Evolutionary conservation across 2,113 vertebrate genomes (phyloP).

Genomic region (Heterochromis multidens): DNA sequence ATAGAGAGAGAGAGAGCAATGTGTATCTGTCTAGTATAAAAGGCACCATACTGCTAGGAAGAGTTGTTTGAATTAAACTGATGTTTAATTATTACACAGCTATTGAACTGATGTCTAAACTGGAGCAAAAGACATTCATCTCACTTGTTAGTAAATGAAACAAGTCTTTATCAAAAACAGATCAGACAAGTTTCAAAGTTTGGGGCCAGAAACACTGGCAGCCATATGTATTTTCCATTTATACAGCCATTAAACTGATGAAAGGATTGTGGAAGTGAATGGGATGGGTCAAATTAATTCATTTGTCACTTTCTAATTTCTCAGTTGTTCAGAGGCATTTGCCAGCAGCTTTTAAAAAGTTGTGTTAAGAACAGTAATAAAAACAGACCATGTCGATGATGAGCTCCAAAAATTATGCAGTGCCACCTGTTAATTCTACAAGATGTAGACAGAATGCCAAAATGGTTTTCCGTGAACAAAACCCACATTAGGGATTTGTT

Average conservation of each 20-base stretch:
- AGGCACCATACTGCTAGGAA: background rate
- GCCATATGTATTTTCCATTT: slow-evolving; percentile 13
- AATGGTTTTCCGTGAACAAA: background rate
- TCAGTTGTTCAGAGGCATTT: slow-evolving; percentile 5
- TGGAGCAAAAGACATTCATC: slow-evolving; percentile 1
- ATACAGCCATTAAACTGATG: slow-evolving; percentile 46
- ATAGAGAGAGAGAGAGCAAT: background rate
- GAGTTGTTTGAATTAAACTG: background rate
- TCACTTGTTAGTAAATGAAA: slow-evolving; percentile 7
- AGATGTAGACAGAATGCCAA: slow-evolving; percentile 10
- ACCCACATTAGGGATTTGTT: slow-evolving; percentile 9
- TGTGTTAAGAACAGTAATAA: slow-evolving; percentile 19
- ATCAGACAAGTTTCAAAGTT: slow-evolving; percentile 40
- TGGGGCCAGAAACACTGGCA: background rate
- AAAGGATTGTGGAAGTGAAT: slow-evolving; percentile 20
- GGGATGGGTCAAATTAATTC: slow-evolving; percentile 33
- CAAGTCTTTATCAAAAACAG: slow-evolving; percentile 4
- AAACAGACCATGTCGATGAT: slow-evolving; percentile 14
- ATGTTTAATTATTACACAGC: background rate
- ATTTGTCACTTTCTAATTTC: slow-evolving; percentile 50
- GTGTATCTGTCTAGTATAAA: background rate
- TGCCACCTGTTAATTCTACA: slow-evolving; percentile 35
- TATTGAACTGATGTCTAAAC: slow-evolving; percentile 6
- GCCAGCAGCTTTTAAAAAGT: slow-evolving; percentile 50
- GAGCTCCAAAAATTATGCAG: slow-evolving; percentile 6